Evolutionary conservation across 2,797 vertebrate genomes (phyloP).

Genomic region (Hoplostethus mediterraneus): DNA sequence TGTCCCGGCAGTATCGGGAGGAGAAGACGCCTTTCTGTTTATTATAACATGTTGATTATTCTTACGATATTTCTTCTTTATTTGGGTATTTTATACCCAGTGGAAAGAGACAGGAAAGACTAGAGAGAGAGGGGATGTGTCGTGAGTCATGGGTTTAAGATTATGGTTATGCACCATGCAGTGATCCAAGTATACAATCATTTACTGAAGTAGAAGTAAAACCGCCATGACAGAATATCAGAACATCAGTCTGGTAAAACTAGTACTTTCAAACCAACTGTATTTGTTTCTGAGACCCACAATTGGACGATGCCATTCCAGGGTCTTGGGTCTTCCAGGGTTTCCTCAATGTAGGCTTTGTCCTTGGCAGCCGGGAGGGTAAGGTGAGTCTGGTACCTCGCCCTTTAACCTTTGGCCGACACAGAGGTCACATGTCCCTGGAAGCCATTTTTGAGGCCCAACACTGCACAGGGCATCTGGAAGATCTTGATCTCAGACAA

Average conservation of each 20-base stretch:
- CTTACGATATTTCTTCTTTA: neutral
- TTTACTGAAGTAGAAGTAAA: no score
- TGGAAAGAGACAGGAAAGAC: neutral
- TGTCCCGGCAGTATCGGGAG: conserved; percentile 42
- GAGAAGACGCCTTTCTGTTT: neutral
- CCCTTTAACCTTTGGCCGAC: conserved; percentile 48
- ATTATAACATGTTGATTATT: neutral
- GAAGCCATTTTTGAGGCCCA: conserved; percentile 67
- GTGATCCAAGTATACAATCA: no score
- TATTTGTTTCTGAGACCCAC: neutral
- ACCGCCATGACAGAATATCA: no score
- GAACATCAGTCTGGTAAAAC: neutral
- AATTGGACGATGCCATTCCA: no score
- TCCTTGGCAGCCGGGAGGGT: conserved; percentile 51
- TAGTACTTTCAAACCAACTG: no score
- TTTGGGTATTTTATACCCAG: neutral
- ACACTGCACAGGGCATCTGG: conserved; percentile 41
- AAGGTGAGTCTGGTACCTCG: conserved; percentile 60
- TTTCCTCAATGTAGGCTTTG: conserved; percentile 76
- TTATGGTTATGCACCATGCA: no score
- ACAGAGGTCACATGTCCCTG: conserved; percentile 67
- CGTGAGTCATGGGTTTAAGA: neutral
- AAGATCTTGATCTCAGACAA: conserved; percentile 37
- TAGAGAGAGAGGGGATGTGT: neutral
- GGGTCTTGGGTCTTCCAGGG: neutral